Evolutionary conservation across 2,888 invertebrate genomes (phyloP).

Genomic region (Oscheius onirici): DNA sequence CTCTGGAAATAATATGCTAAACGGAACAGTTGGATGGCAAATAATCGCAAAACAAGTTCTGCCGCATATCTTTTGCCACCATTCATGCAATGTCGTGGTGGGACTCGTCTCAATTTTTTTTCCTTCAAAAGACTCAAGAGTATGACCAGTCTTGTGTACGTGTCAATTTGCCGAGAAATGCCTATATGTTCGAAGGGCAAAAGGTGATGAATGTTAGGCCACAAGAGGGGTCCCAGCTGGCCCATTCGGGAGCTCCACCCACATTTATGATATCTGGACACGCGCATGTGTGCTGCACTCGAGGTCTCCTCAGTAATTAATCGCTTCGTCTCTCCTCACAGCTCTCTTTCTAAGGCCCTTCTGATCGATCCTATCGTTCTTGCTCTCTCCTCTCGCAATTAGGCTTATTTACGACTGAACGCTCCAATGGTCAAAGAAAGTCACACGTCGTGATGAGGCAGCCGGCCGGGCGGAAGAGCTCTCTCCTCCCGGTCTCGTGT

Average conservation of each 20-base stretch:
- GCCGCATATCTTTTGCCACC: too few species aligned
- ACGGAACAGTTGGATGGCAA: too few species aligned
- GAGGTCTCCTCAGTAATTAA: too few species aligned
- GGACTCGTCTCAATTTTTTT: neutral
- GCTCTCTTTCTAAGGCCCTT: too few species aligned
- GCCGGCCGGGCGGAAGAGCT: constrained; percentile 1
- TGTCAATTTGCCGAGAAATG: neutral
- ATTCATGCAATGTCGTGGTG: too few species aligned
- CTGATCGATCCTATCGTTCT: too few species aligned
- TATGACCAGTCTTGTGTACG: neutral
- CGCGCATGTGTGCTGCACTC: too few species aligned
- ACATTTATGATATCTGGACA: constrained; percentile 1
- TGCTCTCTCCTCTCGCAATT: neutral
- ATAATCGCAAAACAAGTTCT: too few species aligned
- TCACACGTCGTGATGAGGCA: constrained; percentile 20
- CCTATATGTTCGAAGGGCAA: neutral
- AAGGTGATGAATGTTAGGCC: neutral
- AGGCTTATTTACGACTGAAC: constrained; percentile 16
- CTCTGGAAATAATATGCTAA: too few species aligned
- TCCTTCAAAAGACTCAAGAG: neutral
- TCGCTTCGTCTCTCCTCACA: too few species aligned
- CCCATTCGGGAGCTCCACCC: neutral
- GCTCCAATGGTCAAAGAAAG: constrained; percentile 18
- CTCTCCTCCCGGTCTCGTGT: too few species aligned
- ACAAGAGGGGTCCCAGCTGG: neutral